phyloP scores from a whole-genome alignment of 2,113 vertebrate genomes.

The Asarcornis scutulata region DNA sequence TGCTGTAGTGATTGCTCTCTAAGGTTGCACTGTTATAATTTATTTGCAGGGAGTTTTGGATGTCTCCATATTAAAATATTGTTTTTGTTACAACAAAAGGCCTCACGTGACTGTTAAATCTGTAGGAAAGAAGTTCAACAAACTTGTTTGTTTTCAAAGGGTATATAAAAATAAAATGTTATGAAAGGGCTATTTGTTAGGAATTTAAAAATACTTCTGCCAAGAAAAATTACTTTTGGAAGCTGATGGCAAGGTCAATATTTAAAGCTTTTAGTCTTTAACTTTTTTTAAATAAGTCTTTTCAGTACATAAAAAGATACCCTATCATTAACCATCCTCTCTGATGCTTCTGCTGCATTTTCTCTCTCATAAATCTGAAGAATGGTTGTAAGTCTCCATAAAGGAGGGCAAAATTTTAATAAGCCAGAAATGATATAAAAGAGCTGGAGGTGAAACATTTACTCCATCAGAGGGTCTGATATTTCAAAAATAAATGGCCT shows the following conservation, averaged over 20 bases:
- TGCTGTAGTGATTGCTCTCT: neutral
- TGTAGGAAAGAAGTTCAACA: neutral
- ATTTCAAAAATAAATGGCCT: slow-evolving; percentile 47
- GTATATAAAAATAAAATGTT: slow-evolving; percentile 40
- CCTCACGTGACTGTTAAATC: neutral
- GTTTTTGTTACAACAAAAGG: neutral
- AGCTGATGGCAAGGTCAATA: slow-evolving; percentile 18
- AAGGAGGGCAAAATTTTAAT: neutral
- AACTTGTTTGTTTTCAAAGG: slow-evolving; percentile 18
- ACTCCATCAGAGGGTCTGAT: slow-evolving; percentile 19
- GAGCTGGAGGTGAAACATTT: neutral
- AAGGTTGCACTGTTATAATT: neutral
- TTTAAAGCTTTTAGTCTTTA: slow-evolving; percentile 23
- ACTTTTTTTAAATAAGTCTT: neutral
- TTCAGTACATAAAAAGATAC: neutral
- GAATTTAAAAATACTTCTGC: slow-evolving; percentile 2
- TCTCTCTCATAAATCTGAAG: neutral
- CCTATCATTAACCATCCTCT: slow-evolving; percentile 2
- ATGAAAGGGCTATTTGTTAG: slow-evolving; percentile 5
- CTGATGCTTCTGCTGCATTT: neutral
- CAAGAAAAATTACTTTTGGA: slow-evolving; percentile 27
- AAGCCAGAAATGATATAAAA: neutral
- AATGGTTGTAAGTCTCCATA: neutral
- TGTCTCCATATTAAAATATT: neutral
- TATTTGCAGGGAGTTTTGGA: slow-evolving; percentile 24